Evolutionary conservation across 2,797 vertebrate species (phyloP), one percentile per base, ranked within the genome.

Genomic region (Halcyon smyrnensis): DNA sequence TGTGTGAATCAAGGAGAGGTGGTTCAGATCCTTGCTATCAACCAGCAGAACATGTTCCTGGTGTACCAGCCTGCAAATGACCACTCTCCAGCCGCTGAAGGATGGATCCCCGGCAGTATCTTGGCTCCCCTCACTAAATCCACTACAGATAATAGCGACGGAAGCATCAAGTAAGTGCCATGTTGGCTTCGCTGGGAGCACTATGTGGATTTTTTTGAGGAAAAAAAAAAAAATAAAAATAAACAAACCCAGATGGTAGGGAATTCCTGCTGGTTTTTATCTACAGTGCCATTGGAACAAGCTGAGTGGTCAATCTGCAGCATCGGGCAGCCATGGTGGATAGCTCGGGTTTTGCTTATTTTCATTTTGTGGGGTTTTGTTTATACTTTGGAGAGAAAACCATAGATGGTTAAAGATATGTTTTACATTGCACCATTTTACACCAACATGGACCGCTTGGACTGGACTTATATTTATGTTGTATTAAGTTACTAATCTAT

Each of bases 1-100:
- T 99, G 98, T 82, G 99, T 99, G 94, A 98, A 98, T 82, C 99
- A 99, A 97, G 99, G 99, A 25, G 99, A 99, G 97, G 98, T 98
- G 53, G 99, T 99, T 80, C 99, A 99, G 95, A 98, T 99, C 97
- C 98, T 99, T 95, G 99, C 99, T 95, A 97, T 99, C 97, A 99
- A 99, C 97, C 99, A 99, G 98, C 99, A 99, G 98, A 99, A 99
- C 98, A 99, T 99, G 99, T 99, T 98, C 98, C 99, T 99, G 91
- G 99, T 99, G 74, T 99, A 98, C 98, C 99, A 99, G 84, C 98
- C 99, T 0, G 99, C 99, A 76, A 99, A 99, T 14, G 98, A 98
- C 97, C 98, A 98, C 30, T 99, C 99, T 12, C 99, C 99, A 0
- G 99, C 99, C 0, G 99, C 99, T 1, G 99, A 99, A 98, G 99